Percentiles rank a stretch among this genome's conserved stretches.
phyloP scores from a whole-genome alignment of 1,140 invertebrate genomes.

The Coptotermes formosanus region DNA sequence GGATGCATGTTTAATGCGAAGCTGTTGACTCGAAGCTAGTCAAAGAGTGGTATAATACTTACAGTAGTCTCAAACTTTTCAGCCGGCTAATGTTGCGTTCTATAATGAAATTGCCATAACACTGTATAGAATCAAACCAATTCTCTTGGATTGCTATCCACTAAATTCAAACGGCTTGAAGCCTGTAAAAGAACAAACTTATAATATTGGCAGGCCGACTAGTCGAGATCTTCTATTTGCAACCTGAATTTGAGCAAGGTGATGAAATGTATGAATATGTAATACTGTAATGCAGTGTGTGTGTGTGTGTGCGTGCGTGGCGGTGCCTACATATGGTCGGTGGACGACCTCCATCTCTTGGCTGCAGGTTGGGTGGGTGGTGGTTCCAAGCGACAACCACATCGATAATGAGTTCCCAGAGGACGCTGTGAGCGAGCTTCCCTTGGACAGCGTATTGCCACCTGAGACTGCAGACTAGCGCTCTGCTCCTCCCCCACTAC shows the following conservation, averaged over 20 bases:
- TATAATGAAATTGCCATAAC: too few species aligned
- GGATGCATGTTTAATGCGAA: too few species aligned
- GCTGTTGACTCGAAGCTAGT: too few species aligned
- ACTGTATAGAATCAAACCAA: too few species aligned
- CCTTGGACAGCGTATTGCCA: constrained; percentile 9
- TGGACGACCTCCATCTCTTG: not conserved
- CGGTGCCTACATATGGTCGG: not conserved
- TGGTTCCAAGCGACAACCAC: constrained; percentile 7
- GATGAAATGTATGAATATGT: constrained; percentile 14
- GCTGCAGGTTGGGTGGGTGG: not conserved
- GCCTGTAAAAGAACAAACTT: not conserved
- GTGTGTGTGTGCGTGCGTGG: not conserved
- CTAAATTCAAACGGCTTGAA: not conserved
- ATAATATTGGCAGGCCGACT: too few species aligned
- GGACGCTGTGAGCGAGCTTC: constrained; percentile 6
- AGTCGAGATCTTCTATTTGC: not conserved
- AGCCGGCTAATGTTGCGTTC: too few species aligned
- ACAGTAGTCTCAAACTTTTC: too few species aligned
- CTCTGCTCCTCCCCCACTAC: not conserved
- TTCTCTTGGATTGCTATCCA: too few species aligned
- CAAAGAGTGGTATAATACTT: too few species aligned
- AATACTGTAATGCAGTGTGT: constrained; percentile 6
- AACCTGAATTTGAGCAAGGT: not conserved
- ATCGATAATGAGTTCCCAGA: constrained; percentile 18
- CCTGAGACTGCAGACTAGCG: not conserved